Evolutionary conservation across 2,888 invertebrate genomes (phyloP).

Genomic region (Melikaiella ostensackeni): DNA sequence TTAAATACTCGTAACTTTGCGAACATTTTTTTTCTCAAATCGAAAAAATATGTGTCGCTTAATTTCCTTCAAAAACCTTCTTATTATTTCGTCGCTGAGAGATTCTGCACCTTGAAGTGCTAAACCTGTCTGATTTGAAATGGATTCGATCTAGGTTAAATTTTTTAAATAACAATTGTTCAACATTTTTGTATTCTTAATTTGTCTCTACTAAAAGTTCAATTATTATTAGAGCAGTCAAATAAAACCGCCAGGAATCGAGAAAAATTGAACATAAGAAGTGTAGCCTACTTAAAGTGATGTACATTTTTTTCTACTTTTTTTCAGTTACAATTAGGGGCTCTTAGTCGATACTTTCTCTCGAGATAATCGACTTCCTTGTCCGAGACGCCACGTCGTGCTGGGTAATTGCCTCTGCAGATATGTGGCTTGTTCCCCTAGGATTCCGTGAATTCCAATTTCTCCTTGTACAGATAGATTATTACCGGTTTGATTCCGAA

Average conservation of each 20-base stretch:
- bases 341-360: background rate
- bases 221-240: background rate
- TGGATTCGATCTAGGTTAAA: too few relatives aligned
- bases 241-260: background rate
- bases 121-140: too few relatives aligned
- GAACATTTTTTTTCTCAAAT: too few relatives aligned
- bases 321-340: background rate
- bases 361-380: conserved; percentile 5
- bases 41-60: too few relatives aligned
- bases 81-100: too few relatives aligned
- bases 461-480: background rate
- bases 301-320: too few relatives aligned
- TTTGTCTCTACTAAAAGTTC: too few relatives aligned
- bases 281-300: background rate
- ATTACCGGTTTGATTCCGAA: background rate
- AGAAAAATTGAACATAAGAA: background rate
- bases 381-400: background rate
- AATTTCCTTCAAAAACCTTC: too few relatives aligned
- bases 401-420: background rate
- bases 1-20: too few relatives aligned
- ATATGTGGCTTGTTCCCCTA: conserved; percentile 20
- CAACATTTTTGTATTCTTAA: too few relatives aligned
- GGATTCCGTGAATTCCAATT: conserved; percentile 11
- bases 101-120: too few relatives aligned
- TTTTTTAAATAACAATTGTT: too few relatives aligned